Conservation (phyloP, 2,797 vertebrate species). For the Eulemur coronatus region DNA sequence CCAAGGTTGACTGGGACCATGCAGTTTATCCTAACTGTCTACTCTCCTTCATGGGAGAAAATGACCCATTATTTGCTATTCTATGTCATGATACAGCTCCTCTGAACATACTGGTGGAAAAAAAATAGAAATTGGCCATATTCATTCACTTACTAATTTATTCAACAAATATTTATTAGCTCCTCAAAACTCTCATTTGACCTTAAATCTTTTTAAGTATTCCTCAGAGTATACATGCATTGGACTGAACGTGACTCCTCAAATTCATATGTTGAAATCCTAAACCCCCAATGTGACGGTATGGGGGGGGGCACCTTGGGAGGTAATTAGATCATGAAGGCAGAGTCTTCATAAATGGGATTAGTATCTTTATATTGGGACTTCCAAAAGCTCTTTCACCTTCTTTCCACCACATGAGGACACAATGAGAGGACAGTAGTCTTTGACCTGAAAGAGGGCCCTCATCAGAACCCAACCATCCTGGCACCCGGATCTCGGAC, state of each 20-base stretch:
- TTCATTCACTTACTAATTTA: not conserved
- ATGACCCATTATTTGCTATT: not conserved
- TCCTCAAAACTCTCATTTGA: slow-evolving; percentile 21
- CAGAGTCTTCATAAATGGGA: not conserved
- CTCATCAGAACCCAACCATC: not conserved
- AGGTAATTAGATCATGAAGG: not conserved
- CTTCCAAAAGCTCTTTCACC: not conserved
- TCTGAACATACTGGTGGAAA: not conserved
- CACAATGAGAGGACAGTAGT: not conserved
- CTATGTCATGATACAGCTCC: not conserved
- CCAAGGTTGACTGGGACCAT: not conserved
- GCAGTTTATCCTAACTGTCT: not conserved
- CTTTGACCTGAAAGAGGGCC: not conserved
- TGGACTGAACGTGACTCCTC: not conserved
- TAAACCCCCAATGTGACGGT: not conserved
- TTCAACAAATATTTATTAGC: not conserved
- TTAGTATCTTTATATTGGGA: not conserved
- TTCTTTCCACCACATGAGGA: not conserved
- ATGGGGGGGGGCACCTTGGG: not conserved
- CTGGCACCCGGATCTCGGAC: not conserved
- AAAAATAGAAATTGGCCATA: not conserved
- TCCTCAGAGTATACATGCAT: not conserved
- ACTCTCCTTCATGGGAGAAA: not conserved
- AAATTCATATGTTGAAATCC: not conserved
- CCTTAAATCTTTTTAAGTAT: not conserved